These are phyloP conservation scores for Acrobasis repandana DNA, from an alignment of 2,888 invertebrate species.

Conservation along the genomic window DNA sequence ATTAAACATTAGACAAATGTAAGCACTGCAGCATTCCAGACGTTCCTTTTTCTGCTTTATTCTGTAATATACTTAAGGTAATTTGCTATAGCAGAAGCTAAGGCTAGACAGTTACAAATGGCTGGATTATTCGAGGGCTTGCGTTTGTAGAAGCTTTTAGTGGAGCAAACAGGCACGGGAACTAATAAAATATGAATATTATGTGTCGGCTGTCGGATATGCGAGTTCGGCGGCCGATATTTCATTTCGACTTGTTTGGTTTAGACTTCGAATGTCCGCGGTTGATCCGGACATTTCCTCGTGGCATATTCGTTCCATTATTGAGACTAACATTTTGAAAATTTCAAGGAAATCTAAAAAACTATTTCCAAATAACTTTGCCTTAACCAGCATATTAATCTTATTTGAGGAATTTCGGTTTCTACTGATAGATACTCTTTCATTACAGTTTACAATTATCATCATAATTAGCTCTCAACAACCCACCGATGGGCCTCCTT, in stretches of 20 bases:
- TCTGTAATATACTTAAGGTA: conserved; percentile 22
- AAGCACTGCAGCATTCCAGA: not conserved
- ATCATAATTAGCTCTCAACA: too few species aligned
- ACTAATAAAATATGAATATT: conserved; percentile 64
- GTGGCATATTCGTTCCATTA: not conserved
- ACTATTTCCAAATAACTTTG: too few species aligned
- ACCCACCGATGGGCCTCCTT: too few species aligned
- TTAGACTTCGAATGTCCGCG: conserved; percentile 49
- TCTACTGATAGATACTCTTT: too few species aligned
- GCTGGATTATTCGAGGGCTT: conserved; percentile 37
- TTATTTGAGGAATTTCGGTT: too few species aligned
- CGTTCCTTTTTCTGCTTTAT: not conserved
- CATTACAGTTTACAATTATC: too few species aligned
- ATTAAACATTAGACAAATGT: too few species aligned
- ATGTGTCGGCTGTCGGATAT: conserved; percentile 50
- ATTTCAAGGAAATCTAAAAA: not conserved
- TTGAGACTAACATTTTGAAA: not conserved
- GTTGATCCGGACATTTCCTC: conserved; percentile 32
- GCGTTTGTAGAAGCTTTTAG: conserved; percentile 37
- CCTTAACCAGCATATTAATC: too few species aligned
- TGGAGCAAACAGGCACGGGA: conserved; percentile 45
- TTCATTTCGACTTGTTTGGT: conserved; percentile 60
- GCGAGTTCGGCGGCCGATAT: conserved; percentile 54
- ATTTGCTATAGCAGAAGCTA: conserved; percentile 27
- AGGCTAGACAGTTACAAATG: conserved; percentile 37